Evolutionary conservation across 2,113 vertebrate genomes (phyloP), one percentile per base, ranked within the genome.

Genomic region (Phrynosoma blainvillii): DNA sequence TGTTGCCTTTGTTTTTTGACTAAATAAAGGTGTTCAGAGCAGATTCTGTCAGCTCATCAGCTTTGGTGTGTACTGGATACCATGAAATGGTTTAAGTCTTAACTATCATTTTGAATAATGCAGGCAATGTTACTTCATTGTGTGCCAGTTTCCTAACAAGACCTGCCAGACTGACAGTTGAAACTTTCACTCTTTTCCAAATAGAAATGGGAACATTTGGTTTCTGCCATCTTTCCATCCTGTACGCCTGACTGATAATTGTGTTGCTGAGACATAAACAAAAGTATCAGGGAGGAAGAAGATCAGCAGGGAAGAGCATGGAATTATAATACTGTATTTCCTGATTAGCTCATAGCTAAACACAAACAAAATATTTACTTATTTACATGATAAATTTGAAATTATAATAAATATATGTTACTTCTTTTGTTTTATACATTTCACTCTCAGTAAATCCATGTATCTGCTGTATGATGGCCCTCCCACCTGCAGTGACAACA

Each of bases 171-270:
- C 52, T 89, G 84, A 84, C 73, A 86, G 76, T 36, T 79, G 47
- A 32, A 78, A 54, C 47, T 74, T 2, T 83, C 52, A 78, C 74
- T 71, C 52, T 78, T 77, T 59, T 65, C 79, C 78, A 78, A 52
- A 40, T 83, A 32, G 62, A 86, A 83, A 83, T 71, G 73, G 52
- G 65, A 83, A 78, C 21, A n/a, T 36, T 89, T 89, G 74, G 80
- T 71, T 86, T 71, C 84, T 78, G 84, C 20, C 32, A 89, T 73
- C 59, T 54, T 32, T 54, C 40, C 68, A 2, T 1, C 68, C 8
- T 16, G 16, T 12, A 25, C 32, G 65, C 74, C 21, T 71, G 84
- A 79, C 20, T 78, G 52, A 79, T 86, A 78, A 56, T 77, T 76
- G 65, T 71, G 79, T 83, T 21, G 54, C 71, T 68, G 74, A 62